Base-by-base conservation (phyloP, 2,888 invertebrate species). In the Oxytorus armatus region DNA sequence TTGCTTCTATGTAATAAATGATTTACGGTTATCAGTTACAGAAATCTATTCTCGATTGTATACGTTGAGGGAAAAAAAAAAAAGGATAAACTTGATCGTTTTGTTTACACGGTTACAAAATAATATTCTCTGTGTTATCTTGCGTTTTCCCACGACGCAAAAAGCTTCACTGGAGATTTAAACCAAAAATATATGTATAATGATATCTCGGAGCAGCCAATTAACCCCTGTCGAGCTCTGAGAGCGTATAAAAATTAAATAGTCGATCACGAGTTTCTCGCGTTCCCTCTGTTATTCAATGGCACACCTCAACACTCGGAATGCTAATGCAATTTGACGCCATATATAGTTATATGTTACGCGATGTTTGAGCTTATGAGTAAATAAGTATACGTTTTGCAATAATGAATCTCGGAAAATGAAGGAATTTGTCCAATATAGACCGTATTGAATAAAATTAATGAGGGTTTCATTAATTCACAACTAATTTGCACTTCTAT, bases 321-420 rank as follows among this genome's bases (percentile, higher is more conserved):
- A 65, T 65, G 44, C 65, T 63, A 29, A 51, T 61, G 49, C 72
- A 42, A 47, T 74, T 63, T 53, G 21, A 65, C 63, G 73, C 39
- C n/a, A n/a, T n/a, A n/a, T n/a, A n/a, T n/a, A n/a, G n/a, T n/a
- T n/a, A n/a, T n/a, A n/a, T n/a, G n/a, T n/a, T n/a, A n/a, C n/a
- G n/a, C n/a, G n/a, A n/a, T n/a, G n/a, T n/a, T n/a, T n/a, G n/a
- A n/a, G n/a, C n/a, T n/a, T n/a, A n/a, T n/a, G n/a, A n/a, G n/a
- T n/a, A n/a, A n/a, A n/a, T n/a, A n/a, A n/a, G n/a, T n/a, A n/a
- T n/a, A n/a, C n/a, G n/a, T n/a, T n/a, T n/a, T n/a, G n/a, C n/a
- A n/a, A n/a, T n/a, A n/a, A n/a, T n/a, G n/a, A n/a, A n/a, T n/a
- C n/a, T n/a, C n/a, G n/a, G n/a, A n/a, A n/a, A n/a, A n/a, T n/a